Percentiles rank a stretch among this genome's conserved stretches.
Conservation (phyloP, 2,888 invertebrate species). For the Sturmia bella region DNA sequence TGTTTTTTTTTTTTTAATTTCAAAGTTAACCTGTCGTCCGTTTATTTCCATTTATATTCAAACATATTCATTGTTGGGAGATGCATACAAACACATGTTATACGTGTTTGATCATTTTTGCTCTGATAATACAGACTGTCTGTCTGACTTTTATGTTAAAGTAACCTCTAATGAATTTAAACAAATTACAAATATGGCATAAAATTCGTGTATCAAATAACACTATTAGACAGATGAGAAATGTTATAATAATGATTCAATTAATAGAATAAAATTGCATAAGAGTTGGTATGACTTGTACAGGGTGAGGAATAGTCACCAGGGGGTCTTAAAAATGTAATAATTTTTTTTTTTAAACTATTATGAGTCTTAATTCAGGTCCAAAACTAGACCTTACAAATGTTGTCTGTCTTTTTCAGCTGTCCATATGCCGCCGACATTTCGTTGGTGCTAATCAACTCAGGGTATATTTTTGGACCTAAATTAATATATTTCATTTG, state of each 20-base stretch:
- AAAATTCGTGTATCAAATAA: conserved; percentile 34
- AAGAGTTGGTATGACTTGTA: background rate
- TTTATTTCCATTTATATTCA: conserved; percentile 1
- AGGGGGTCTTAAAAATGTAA: too few species aligned
- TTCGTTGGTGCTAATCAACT: too few species aligned
- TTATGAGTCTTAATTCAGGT: too few species aligned
- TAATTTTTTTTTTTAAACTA: too few species aligned
- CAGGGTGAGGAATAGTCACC: too few species aligned
- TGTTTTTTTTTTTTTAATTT: conserved; percentile 22
- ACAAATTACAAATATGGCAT: conserved; percentile 60
- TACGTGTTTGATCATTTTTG: background rate
- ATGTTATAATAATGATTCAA: conserved; percentile 46
- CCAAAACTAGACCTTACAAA: too few species aligned
- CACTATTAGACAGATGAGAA: conserved; percentile 40
- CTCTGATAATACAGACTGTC: conserved; percentile 3
- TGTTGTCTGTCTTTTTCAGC: too few species aligned
- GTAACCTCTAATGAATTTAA: conserved; percentile 34
- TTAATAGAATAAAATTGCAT: conserved; percentile 30
- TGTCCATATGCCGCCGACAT: too few species aligned
- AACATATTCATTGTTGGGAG: conserved; percentile 7
- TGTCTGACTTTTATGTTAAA: conserved; percentile 20
- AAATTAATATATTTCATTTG: too few species aligned
- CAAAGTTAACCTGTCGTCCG: conserved; percentile 50
- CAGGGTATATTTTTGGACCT: too few species aligned
- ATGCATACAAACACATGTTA: background rate